Conservation (phyloP, 2,797 vertebrate genomes). For the Catostomus latipinnis region DNA sequence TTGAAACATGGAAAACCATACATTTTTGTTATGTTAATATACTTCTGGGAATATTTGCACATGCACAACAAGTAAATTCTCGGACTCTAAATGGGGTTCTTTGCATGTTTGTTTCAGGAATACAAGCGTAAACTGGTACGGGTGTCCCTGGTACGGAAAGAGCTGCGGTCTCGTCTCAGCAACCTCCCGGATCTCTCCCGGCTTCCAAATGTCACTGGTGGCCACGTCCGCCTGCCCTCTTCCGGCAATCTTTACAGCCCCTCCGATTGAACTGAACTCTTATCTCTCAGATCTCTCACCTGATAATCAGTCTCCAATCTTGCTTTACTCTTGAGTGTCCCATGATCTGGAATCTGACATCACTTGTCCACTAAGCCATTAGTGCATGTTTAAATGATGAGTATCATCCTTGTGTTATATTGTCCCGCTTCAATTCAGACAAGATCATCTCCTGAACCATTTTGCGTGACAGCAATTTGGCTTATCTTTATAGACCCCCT, state of each 20-base stretch:
- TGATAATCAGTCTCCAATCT: slow-evolving; percentile 61
- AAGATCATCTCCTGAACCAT: neutral
- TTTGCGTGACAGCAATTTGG: neutral
- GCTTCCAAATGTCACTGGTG: slow-evolving; percentile 86
- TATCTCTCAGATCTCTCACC: slow-evolving; percentile 54
- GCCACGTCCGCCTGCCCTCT: slow-evolving; percentile 84
- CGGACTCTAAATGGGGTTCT: slow-evolving; percentile 4
- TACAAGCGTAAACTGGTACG: slow-evolving; percentile 95
- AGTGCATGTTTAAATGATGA: neutral
- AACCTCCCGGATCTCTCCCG: slow-evolving; percentile 89
- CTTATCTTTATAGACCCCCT: too few relatives aligned
- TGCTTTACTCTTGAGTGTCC: slow-evolving; percentile 2
- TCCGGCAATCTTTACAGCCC: slow-evolving; percentile 87
- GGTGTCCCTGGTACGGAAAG: slow-evolving; percentile 95
- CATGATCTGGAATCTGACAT: neutral
- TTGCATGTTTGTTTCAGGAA: slow-evolving; percentile 83
- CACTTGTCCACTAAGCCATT: neutral
- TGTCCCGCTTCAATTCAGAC: neutral
- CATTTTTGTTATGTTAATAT: neutral
- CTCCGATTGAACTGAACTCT: slow-evolving; percentile 79
- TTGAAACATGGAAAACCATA: neutral
- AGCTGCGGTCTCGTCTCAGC: slow-evolving; percentile 92
- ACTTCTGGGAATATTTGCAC: neutral
- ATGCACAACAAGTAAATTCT: neutral
- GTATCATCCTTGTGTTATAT: neutral